Percentiles rank a stretch among this genome's conserved stretches.
Conservation (phyloP, 2,888 invertebrate genomes). For the Polietes domitor region DNA sequence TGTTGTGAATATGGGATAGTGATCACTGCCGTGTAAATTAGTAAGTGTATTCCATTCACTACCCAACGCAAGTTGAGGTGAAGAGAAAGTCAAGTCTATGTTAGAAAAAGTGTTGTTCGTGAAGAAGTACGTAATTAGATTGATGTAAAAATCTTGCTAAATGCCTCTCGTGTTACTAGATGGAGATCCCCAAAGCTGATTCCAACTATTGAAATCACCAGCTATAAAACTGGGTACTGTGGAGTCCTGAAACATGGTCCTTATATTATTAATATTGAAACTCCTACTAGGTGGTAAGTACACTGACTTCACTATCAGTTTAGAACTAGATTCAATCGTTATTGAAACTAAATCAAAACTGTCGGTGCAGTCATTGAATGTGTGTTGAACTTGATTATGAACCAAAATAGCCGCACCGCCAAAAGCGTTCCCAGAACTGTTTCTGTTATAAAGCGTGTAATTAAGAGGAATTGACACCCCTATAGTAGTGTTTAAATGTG, state of each 20-base stretch:
- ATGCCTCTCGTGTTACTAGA: constrained; percentile 45
- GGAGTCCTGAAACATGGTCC: background rate
- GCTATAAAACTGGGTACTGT: background rate
- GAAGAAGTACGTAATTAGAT: constrained; percentile 39
- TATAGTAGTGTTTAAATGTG: background rate
- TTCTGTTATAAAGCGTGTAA: too few relatives aligned
- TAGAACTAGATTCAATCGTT: too few relatives aligned
- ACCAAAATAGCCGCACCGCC: constrained; percentile 41
- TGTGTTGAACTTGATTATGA: constrained; percentile 53
- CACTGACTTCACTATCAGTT: constrained; percentile 29
- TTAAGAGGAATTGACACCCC: background rate
- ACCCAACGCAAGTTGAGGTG: constrained; percentile 31
- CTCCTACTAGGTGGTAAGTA: constrained; percentile 39
- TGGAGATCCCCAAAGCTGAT: constrained; percentile 42
- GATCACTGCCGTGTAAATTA: too few relatives aligned
- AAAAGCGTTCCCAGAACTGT: constrained; percentile 26
- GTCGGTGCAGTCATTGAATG: background rate
- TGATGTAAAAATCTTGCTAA: constrained; percentile 44
- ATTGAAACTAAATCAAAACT: too few relatives aligned
- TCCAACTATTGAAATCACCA: too few relatives aligned
- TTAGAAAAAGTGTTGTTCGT: constrained; percentile 60
- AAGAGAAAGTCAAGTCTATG: constrained; percentile 61
- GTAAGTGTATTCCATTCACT: constrained; percentile 45
- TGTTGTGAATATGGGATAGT: constrained; percentile 39
- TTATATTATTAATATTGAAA: background rate